Percentiles rank a stretch among this genome's conserved stretches.
phyloP scores from a whole-genome alignment of 2,113 vertebrate species.

The Colistium nudipinnis region DNA sequence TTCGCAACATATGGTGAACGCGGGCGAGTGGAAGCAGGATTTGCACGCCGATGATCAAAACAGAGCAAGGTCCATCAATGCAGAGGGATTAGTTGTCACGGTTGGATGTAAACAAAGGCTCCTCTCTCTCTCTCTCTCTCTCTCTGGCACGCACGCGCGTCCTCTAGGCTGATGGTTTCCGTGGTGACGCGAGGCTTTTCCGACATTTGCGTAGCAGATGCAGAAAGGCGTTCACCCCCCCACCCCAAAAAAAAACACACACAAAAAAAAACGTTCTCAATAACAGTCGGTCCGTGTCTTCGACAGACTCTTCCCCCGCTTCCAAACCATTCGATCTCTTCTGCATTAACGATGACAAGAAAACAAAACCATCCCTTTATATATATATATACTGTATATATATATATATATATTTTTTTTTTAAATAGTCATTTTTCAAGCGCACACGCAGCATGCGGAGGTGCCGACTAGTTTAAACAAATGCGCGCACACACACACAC shows the following conservation, averaged over 20 bases:
- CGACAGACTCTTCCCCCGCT: neutral
- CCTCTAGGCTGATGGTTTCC: constrained; percentile 64
- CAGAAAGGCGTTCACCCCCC: constrained; percentile 56
- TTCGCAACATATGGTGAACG: constrained; percentile 39
- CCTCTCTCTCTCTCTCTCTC: neutral
- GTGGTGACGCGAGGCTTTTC: constrained; percentile 66
- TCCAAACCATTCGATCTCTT: neutral
- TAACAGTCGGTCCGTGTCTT: neutral
- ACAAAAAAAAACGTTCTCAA: neutral
- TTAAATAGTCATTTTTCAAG: no score
- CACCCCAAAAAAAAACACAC: constrained; percentile 42
- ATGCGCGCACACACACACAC: neutral
- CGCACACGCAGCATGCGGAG: neutral
- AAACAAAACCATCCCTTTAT: no score
- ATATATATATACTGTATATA: no score
- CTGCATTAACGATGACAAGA: no score
- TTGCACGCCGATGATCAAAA: constrained; percentile 32
- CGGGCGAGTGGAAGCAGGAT: constrained; percentile 32
- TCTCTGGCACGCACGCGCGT: constrained; percentile 1
- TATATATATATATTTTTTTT: no score
- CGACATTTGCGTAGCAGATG: constrained; percentile 59
- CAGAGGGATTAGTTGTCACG: constrained; percentile 24
- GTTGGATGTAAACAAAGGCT: neutral
- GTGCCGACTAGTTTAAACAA: no score
- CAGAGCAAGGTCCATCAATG: neutral